Evolutionary conservation across 2,888 invertebrate species (phyloP).

Genomic region (Chloromyia formosa): DNA sequence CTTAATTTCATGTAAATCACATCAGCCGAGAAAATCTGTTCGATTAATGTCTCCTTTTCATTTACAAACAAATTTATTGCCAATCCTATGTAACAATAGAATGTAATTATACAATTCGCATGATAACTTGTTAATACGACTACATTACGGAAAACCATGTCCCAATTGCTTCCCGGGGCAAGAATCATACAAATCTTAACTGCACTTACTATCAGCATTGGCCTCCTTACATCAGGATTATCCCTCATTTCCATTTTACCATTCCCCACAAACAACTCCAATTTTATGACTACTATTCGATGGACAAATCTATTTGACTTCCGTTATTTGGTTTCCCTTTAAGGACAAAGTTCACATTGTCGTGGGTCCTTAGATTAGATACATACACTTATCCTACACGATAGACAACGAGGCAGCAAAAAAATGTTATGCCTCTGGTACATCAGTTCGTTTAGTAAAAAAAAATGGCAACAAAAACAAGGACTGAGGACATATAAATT

Average conservation of each 20-base stretch:
- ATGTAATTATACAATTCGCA: neutral
- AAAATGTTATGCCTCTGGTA: neutral
- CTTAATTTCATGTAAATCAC: too few species aligned
- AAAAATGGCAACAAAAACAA: too few species aligned
- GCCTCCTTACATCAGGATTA: neutral
- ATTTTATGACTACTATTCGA: neutral
- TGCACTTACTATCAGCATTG: neutral
- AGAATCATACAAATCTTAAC: neutral
- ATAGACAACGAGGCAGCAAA: neutral
- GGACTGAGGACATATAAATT: neutral
- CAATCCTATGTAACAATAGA: too few species aligned
- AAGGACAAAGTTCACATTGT: neutral
- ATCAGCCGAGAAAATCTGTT: too few species aligned
- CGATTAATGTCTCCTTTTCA: too few species aligned
- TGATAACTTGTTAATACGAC: neutral
- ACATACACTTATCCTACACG: neutral
- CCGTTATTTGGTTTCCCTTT: neutral
- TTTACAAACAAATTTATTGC: too few species aligned
- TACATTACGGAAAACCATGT: neutral
- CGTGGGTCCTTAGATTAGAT: neutral
- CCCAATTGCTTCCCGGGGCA: neutral
- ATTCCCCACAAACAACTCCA: neutral
- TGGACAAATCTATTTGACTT: slow-evolving; percentile 6
- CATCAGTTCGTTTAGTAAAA: neutral
- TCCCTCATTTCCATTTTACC: slow-evolving; percentile 2